Base-by-base conservation (phyloP, 2,888 invertebrate species). In the Eupithecia inturbata region DNA sequence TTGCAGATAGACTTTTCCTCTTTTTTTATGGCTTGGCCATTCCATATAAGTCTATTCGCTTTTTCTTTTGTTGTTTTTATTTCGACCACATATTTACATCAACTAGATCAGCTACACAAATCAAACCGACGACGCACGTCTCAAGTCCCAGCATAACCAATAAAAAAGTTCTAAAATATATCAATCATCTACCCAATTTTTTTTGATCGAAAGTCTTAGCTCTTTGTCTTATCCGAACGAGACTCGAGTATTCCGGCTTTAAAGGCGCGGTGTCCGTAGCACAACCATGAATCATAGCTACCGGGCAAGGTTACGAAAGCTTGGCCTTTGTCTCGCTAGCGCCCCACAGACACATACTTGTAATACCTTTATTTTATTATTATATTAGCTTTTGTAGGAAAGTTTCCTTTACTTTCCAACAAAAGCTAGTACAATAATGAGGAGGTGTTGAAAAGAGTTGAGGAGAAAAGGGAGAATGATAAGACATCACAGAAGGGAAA, bases 241-340 rank as follows among this genome's bases (percentile, higher is more conserved):
- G 64, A 64, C 19, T 31, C 62, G 49, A 67, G 60, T 74, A 66
- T 71, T 74, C 68, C 0, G 63, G 57, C 62, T 28, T 41, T 66
- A 31, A 68, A 73, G 73, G 76, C 41, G 76, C 71, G 62, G 41
- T 69, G 60, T 41, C 71, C 66, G 70, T 74, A 74, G 41, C 63
- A 71, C 49, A 68, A 73, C 79, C 74, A 80, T 87, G 86, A 87
- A 76, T 87, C 86, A 87, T 82, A 82, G 79, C 75, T 73, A 66
- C 66, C 82, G 83, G 83, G 80, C 88, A 88, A 88, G 89, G 89
- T 85, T 88, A 85, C 78, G 88, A 88, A 88, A 88, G 88, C 85
- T 79, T 83, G 83, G 87, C 88, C 88, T 88, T 87, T 88, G 87
- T 86, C 82, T 84, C 78, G 81, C 62, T 70, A 82, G 81, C 81